Evolutionary conservation across 64 coral and sea anemone species (phyloP).

Genomic region (Stichodactyla helianthus): DNA sequence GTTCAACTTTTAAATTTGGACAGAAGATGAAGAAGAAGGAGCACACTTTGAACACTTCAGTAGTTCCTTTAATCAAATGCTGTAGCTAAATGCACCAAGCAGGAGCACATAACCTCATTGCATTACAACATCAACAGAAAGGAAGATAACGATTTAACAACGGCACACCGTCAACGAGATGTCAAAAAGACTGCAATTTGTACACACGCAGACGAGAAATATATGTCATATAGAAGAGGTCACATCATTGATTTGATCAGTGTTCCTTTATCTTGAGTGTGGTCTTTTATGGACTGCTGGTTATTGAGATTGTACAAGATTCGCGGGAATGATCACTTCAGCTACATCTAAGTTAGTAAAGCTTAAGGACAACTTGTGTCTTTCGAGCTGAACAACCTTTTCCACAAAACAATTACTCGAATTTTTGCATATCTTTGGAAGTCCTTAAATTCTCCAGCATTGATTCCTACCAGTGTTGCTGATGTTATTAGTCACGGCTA

Average conservation of each 20-base stretch:
- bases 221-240: background rate
- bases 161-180: background rate
- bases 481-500: background rate
- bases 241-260: background rate
- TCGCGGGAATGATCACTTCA: background rate
- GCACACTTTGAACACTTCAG: too few species aligned
- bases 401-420: background rate
- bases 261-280: background rate
- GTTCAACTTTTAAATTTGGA: too few species aligned
- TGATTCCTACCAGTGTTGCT: background rate
- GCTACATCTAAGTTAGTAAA: background rate
- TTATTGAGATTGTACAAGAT: background rate
- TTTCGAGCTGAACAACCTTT: background rate
- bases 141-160: background rate
- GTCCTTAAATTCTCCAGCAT: background rate
- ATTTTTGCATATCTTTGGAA: background rate
- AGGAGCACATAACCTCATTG: background rate
- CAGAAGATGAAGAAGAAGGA: too few species aligned
- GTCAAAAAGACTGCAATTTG: background rate
- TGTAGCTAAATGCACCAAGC: background rate
- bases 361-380: background rate
- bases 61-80: background rate
- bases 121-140: background rate
- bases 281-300: background rate
- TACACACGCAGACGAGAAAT: background rate